These are phyloP conservation scores for Leuciscus waleckii DNA, from an alignment of 2,797 vertebrate species.

Conservation along the genomic window DNA sequence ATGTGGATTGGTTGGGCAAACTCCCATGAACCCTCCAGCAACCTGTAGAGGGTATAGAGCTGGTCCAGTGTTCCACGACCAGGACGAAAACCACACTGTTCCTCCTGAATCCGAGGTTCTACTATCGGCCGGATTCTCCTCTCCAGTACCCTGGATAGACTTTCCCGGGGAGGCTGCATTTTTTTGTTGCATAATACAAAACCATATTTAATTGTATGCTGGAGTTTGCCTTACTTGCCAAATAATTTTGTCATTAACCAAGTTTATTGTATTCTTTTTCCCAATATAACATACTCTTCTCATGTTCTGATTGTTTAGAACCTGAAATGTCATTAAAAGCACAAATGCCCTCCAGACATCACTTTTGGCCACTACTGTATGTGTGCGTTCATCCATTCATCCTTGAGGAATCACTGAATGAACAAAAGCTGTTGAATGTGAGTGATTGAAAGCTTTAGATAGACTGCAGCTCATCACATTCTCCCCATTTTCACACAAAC, in stretches of 20 bases:
- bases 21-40: too few species aligned
- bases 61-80: too few species aligned
- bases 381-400: conserved; percentile 27
- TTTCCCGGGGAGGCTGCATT: too few species aligned
- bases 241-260: background rate
- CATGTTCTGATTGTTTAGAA: background rate
- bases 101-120: too few species aligned
- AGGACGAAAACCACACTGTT: too few species aligned
- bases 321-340: background rate
- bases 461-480: conserved; percentile 35
- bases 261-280: background rate
- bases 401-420: conserved; percentile 29
- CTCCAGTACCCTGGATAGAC: too few species aligned
- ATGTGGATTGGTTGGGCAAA: too few species aligned
- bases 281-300: background rate
- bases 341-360: background rate
- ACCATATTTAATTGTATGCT: too few species aligned
- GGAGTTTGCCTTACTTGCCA: background rate
- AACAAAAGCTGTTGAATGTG: conserved; percentile 28
- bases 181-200: too few species aligned
- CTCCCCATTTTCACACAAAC: conserved; percentile 31
- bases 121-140: too few species aligned
- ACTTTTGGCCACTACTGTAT: background rate
- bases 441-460: conserved; percentile 38
- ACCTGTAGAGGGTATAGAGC: too few species aligned